Conservation (phyloP, 2,888 invertebrate species). For the Platycnemis pennipes region DNA sequence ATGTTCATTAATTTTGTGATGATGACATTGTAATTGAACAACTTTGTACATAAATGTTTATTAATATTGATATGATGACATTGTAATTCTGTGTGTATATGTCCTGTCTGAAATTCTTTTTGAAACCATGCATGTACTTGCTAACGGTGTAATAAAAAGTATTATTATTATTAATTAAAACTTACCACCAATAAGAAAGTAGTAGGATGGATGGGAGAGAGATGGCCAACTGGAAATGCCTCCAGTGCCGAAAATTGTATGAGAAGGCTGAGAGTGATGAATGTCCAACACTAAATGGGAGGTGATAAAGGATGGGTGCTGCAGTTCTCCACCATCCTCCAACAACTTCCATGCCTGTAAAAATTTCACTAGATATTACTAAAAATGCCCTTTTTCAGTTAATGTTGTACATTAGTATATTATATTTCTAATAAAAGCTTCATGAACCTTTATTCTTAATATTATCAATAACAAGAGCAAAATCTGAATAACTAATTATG, state of each 20-base stretch:
- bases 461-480: too few relatives aligned
- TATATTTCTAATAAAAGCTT: neutral
- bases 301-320: slow-evolving; percentile 85
- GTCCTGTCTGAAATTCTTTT: too few relatives aligned
- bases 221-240: slow-evolving; percentile 84
- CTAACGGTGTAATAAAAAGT: neutral
- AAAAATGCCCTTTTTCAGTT: slow-evolving; percentile 37
- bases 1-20: too few relatives aligned
- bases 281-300: slow-evolving; percentile 87
- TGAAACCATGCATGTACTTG: neutral
- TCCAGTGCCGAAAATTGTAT: slow-evolving; percentile 85
- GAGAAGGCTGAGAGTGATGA: slow-evolving; percentile 84
- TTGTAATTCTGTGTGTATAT: too few relatives aligned
- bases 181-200: slow-evolving; percentile 80
- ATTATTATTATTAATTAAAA: too few relatives aligned
- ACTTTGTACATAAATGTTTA: too few relatives aligned
- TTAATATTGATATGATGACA: too few relatives aligned
- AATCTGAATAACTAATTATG: too few relatives aligned
- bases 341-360: slow-evolving; percentile 82
- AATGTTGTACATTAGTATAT: neutral
- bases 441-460: neutral
- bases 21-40: too few relatives aligned
- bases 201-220: slow-evolving; percentile 84
- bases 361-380: slow-evolving; percentile 34
- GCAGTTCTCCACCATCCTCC: slow-evolving; percentile 83